Base-by-base conservation (phyloP, 1,140 invertebrate genomes). In the Anagrus nilaparvatae region DNA sequence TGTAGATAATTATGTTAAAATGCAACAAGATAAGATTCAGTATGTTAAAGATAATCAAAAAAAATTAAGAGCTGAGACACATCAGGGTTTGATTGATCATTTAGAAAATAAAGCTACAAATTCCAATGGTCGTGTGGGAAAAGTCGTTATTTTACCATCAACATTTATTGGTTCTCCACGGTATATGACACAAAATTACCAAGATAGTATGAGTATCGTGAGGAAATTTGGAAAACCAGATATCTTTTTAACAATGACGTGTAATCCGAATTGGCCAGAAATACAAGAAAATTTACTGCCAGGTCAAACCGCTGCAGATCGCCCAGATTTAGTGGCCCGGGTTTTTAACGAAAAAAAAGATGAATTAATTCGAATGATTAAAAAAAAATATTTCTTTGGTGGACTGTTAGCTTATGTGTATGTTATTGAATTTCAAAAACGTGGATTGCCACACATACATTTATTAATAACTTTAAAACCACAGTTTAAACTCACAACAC, bases 381-480 rank as follows among this genome's bases (percentile, higher is more conserved):
- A 8, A 40, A 40, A 17, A 14, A 17, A 36, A 36, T 20, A 40
- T n/a, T 18, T 19, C 2, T 40, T 40, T 40, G 17, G 37, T 17
- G 24, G 17, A 8, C 12, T 18, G 6, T 4, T 29, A 12, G 37
- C n/a, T 3, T 28, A 39, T 17, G 10, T 39, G 13, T 40, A 31
- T 31, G 27, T 40, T 4, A 31, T 40, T 17, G 38, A 32, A 31
- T 40, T 40, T 23, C 20, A 40, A 32, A 40, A 40, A 9, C 29
- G 64, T 45, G 69, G 68, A 3, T 43, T 67, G 9, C 65, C 67
- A 0, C 66, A 71, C 51, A 44, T 44, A 14, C 29, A 40, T 32
- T 7, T 31, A 14, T 14, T 40, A 12, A 32, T 32, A 21, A 28
- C 9, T 17, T 32, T 40, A 40, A 0, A 16, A n/a, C 18, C 10